Conservation (phyloP, 2,113 vertebrate genomes). For the Axis porcinus region DNA sequence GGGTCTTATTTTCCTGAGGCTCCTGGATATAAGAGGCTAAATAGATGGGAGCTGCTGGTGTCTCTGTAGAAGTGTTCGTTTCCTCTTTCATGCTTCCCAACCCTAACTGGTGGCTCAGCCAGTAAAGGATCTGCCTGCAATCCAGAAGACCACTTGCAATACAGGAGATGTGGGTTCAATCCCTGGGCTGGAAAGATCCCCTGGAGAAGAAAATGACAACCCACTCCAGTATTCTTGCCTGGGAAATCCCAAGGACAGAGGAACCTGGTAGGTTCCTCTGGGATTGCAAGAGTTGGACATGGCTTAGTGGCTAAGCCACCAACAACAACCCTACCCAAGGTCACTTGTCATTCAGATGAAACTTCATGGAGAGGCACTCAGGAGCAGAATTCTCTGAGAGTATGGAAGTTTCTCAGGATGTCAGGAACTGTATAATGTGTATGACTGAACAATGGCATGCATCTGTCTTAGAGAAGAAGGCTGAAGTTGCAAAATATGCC, state of each 20-base stretch:
- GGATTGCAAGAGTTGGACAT: background rate
- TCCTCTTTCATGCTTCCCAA: conserved; percentile 24
- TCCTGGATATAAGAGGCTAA: background rate
- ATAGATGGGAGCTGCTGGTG: background rate
- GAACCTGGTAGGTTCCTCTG: background rate
- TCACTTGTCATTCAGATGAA: background rate
- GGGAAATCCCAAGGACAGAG: background rate
- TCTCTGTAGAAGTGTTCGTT: background rate
- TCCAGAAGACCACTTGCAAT: background rate
- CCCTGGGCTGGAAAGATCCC: background rate
- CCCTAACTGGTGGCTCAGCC: background rate
- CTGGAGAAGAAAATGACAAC: background rate
- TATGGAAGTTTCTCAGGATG: background rate
- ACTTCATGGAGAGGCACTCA: background rate
- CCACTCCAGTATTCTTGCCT: background rate
- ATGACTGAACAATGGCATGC: background rate
- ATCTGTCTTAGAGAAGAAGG: background rate
- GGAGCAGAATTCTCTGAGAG: background rate
- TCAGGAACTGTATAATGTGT: background rate
- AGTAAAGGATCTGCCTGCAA: background rate
- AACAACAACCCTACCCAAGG: background rate
- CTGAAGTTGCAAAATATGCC: background rate
- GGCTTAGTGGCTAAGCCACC: background rate
- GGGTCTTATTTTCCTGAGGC: background rate
- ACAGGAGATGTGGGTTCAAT: accelerated